A percentile compares a stretch with the other conserved stretches of the same genome.
Evolutionary conservation across 2,797 vertebrate species (phyloP).

Genomic region (Coilia nasus): DNA sequence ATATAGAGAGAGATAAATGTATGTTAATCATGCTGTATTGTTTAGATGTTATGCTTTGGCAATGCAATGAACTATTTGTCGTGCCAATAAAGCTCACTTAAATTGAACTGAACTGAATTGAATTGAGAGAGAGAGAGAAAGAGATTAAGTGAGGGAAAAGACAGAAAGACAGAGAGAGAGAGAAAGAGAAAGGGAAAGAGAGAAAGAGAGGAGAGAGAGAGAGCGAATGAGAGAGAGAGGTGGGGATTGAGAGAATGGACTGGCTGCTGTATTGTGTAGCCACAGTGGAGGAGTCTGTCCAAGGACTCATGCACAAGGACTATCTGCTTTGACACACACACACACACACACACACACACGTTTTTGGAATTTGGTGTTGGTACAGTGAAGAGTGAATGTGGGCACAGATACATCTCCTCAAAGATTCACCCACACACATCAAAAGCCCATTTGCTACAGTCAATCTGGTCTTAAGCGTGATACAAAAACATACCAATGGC

Average conservation of each 20-base stretch:
- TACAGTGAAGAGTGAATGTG: neutral
- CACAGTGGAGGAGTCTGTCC: too few relatives aligned
- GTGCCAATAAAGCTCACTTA: too few relatives aligned
- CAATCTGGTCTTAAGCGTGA: too few relatives aligned
- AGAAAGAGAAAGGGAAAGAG: neutral
- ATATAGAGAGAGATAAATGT: neutral
- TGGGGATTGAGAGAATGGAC: too few relatives aligned
- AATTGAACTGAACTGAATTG: too few relatives aligned
- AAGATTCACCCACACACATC: neutral
- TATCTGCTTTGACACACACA: neutral
- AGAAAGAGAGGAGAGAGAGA: neutral
- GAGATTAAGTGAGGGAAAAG: neutral
- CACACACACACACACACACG: neutral
- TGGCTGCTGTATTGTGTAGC: too few relatives aligned
- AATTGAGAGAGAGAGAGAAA: neutral
- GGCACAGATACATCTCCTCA: neutral
- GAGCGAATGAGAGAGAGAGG: neutral
- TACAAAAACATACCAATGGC: too few relatives aligned
- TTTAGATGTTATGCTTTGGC: too few relatives aligned
- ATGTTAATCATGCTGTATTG: too few relatives aligned
- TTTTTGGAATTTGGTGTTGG: neutral
- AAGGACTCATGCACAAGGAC: neutral
- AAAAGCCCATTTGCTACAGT: neutral
- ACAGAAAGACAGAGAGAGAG: neutral
- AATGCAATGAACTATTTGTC: too few relatives aligned